phyloP scores from a whole-genome alignment of 2,797 vertebrate genomes.

The Epinephelus coioides region DNA sequence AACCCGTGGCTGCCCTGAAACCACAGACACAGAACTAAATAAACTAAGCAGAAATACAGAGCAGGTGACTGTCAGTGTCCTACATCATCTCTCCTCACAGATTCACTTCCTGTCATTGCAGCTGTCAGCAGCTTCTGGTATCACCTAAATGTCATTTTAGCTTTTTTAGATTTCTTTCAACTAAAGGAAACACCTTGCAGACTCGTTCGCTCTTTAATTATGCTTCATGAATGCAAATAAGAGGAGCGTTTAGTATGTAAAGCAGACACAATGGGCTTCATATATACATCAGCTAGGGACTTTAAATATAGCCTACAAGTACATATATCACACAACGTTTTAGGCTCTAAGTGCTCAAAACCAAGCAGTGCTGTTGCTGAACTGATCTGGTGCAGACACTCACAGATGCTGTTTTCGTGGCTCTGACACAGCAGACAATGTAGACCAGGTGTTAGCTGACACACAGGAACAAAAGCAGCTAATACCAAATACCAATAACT shows the following conservation, averaged over 20 bases:
- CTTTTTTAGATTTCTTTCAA: not conserved
- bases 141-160: not conserved
- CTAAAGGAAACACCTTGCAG: not conserved
- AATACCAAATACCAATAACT: not conserved
- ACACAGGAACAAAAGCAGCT: slow-evolving; percentile 4
- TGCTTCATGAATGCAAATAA: too few relatives aligned
- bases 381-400: not conserved
- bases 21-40: not conserved
- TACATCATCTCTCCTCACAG: slow-evolving; percentile 7
- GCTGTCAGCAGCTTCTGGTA: not conserved
- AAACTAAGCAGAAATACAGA: not conserved
- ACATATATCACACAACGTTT: not conserved
- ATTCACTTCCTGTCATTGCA: not conserved
- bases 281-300: too few relatives aligned
- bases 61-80: not conserved
- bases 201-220: too few relatives aligned
- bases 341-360: not conserved
- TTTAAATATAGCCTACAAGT: too few relatives aligned
- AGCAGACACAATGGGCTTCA: too few relatives aligned
- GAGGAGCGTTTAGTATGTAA: too few relatives aligned
- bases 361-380: not conserved
- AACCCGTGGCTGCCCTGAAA: not conserved
- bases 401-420: not conserved
- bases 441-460: not conserved
- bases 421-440: not conserved